Evolutionary conservation across 2,113 vertebrate species (phyloP).

Genomic region (Ctenomys sociabilis): DNA sequence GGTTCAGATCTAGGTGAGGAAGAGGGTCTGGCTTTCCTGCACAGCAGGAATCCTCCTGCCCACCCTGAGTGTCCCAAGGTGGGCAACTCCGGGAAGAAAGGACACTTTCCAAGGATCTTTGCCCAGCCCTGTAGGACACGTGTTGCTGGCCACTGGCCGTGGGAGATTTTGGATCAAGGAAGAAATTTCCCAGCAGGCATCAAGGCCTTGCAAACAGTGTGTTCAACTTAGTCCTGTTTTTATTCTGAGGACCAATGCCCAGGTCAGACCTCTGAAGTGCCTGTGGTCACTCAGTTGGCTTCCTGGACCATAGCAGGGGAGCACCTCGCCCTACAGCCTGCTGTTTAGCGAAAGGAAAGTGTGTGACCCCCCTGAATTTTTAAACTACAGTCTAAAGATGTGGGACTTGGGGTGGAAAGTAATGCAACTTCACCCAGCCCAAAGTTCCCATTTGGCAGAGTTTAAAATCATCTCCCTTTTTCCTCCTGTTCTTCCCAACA

Average conservation of each 20-base stretch:
- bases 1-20: background rate
- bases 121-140: constrained; percentile 20
- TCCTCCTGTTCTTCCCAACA: background rate
- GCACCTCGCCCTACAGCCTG: background rate
- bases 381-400: constrained; percentile 38
- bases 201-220: constrained; percentile 3
- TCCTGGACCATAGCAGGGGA: background rate
- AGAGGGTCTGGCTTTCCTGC: background rate
- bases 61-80: background rate
- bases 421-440: background rate
- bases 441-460: background rate
- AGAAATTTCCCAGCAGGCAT: constrained; percentile 47
- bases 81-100: background rate
- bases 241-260: background rate
- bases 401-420: background rate
- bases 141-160: background rate
- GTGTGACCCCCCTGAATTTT: constrained; percentile 57
- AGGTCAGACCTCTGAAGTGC: fast-evolving
- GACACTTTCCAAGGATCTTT: constrained; percentile 21
- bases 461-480: background rate
- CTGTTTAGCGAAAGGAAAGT: background rate
- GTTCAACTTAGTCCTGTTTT: background rate
- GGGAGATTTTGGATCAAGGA: constrained; percentile 25
- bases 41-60: background rate
- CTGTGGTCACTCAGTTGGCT: background rate